These are phyloP conservation scores for Lithophane ornitopus DNA, from an alignment of 2,888 invertebrate species.

Conservation along the genomic window DNA sequence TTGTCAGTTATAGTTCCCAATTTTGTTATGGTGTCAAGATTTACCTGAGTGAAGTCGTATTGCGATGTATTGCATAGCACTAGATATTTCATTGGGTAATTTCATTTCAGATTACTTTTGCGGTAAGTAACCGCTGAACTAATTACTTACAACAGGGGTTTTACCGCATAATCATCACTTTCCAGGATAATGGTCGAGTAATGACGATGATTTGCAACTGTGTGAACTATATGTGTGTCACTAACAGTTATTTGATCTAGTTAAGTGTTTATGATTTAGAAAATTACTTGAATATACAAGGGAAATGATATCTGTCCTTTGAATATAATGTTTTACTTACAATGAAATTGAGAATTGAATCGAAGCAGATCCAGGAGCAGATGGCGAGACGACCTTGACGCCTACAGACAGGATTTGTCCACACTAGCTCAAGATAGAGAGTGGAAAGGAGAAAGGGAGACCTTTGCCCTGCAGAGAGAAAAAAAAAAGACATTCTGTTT, in stretches of 20 bases:
- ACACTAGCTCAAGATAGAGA: too few relatives aligned
- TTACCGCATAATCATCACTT: constrained; percentile 51
- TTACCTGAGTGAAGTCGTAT: background rate
- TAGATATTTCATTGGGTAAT: constrained; percentile 28
- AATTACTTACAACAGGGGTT: constrained; percentile 34
- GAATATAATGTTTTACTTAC: background rate
- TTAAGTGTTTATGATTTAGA: background rate
- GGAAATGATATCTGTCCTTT: background rate
- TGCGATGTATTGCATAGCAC: background rate
- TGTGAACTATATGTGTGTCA: constrained; percentile 28
- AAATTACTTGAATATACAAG: background rate
- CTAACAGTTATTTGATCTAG: constrained; percentile 17
- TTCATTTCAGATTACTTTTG: constrained; percentile 36
- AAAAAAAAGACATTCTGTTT: background rate
- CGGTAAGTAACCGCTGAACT: constrained; percentile 53
- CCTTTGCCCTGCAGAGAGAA: too few relatives aligned
- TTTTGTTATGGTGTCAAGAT: background rate
- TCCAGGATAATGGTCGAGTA: constrained; percentile 49
- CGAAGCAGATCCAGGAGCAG: too few relatives aligned
- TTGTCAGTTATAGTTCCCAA: too few relatives aligned
- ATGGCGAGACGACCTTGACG: too few relatives aligned
- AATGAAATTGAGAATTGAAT: too few relatives aligned
- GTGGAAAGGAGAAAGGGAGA: too few relatives aligned
- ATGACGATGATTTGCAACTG: constrained; percentile 42
- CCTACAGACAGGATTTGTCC: too few relatives aligned